A percentile compares a stretch with the other conserved stretches of the same genome.
Conservation (phyloP, 1,140 invertebrate genomes). For the Danaus plexippus region DNA sequence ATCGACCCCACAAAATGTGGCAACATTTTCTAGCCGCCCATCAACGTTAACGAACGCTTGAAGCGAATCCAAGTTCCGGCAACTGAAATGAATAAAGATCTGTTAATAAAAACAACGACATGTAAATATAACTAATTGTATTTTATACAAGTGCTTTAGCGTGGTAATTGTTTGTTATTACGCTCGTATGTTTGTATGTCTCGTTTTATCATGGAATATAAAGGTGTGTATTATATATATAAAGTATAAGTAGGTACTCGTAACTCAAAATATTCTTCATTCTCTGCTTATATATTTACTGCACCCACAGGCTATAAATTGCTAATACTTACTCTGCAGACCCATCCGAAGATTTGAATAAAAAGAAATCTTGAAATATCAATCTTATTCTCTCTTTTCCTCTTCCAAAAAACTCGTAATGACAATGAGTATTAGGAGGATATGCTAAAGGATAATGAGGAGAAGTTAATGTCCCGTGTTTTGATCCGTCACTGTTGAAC, state of each 20-base stretch:
- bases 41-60: constrained; percentile 85
- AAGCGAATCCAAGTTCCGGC: constrained; percentile 82
- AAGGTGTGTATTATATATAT: too few species aligned
- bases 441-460: constrained; percentile 84
- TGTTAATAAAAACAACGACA: not conserved
- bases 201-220: too few species aligned
- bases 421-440: constrained; percentile 81
- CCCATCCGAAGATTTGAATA: constrained; percentile 57
- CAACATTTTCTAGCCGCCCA: constrained; percentile 84
- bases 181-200: too few species aligned
- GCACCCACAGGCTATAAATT: not conserved
- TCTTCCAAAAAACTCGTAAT: constrained; percentile 87
- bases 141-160: too few species aligned
- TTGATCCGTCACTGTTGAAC: constrained; percentile 84
- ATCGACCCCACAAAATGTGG: constrained; percentile 85
- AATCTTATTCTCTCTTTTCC: constrained; percentile 79
- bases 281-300: too few species aligned
- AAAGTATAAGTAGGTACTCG: too few species aligned
- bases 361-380: constrained; percentile 64
- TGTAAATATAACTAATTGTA: too few species aligned
- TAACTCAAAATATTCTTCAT: too few species aligned
- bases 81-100: constrained; percentile 74
- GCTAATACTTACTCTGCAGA: constrained; percentile 46
- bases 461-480: constrained; percentile 85
- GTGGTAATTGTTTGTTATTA: too few species aligned